These are phyloP conservation scores for Hypercompe scribonia DNA, from an alignment of 2,888 invertebrate genomes.

Conservation along the genomic window DNA sequence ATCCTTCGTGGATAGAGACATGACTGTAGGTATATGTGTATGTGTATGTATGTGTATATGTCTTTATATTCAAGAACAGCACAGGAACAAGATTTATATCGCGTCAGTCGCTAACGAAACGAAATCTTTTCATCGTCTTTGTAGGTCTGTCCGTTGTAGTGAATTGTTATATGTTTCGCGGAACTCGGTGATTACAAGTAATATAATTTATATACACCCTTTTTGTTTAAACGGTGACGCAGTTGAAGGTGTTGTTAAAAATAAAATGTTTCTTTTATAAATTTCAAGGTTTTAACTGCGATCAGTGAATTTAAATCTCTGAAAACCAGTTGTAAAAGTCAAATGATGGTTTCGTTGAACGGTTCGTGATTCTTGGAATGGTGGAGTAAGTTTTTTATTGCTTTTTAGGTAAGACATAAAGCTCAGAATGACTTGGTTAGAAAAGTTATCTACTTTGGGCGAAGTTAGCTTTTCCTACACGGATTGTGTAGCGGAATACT, in stretches of 20 bases:
- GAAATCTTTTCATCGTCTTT: neutral
- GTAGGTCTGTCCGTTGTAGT: neutral
- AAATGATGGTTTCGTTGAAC: constrained; percentile 3
- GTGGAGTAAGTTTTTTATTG: neutral
- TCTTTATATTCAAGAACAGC: neutral
- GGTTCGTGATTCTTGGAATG: constrained; percentile 1
- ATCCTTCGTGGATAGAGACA: too few species aligned
- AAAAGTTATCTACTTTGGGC: neutral
- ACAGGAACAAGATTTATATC: constrained; percentile 7
- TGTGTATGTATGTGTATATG: neutral
- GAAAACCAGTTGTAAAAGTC: constrained; percentile 12
- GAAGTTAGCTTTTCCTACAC: too few species aligned
- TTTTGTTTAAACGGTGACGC: constrained; percentile 11
- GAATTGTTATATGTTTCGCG: constrained; percentile 7
- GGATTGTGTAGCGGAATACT: too few species aligned
- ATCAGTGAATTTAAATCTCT: constrained; percentile 14
- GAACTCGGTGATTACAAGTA: constrained; percentile 12
- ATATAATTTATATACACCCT: constrained; percentile 20
- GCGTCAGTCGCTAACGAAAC: neutral
- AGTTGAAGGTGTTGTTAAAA: constrained; percentile 11
- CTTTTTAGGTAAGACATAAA: neutral
- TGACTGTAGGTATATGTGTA: too few species aligned
- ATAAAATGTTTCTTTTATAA: constrained; percentile 16
- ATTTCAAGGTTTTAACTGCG: constrained; percentile 13
- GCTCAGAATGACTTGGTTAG: neutral